Base-by-base conservation (phyloP, 2,888 invertebrate genomes). In the Brachypalpus laphriformis region DNA sequence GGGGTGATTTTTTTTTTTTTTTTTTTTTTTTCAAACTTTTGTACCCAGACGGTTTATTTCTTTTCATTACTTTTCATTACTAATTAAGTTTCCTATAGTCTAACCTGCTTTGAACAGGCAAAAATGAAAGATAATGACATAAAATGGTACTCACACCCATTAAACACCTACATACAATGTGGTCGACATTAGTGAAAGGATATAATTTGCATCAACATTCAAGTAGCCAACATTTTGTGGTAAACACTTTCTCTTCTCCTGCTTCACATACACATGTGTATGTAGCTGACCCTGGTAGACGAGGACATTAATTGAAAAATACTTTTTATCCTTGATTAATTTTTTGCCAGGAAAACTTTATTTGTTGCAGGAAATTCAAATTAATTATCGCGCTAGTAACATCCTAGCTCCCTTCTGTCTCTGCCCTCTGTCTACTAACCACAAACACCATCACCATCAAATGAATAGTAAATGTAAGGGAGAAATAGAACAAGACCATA, bases 221-320 rank as follows among this genome's bases (percentile, higher is more conserved):
- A 72, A 78, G 71, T 37, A 78, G 45, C 80, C 51, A 66, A 66
- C 65, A 68, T 75, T 68, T 31, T 76, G 81, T 34, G 81, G 81
- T 40, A 31, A 57, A 31, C 51, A 61, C 28, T 57, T 28, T 51
- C 54, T 6, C 9, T 9, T 14, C 16, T 16, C 11, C 28, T 11
- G 7, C 22, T 20, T n/a, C 40, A 31, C 16, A 28, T 7, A 28
- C 42, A 25, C 59, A 31, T 66, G 57, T 51, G 42, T 51, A 77
- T 54, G 63, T 22, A 18, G 16, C 65, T 71, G 76, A 82, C 76
- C 82, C 25, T 70, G 49, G 22, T 49, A 31, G 40, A 28, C 31
- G 40, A 77, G 68, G 78, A 82, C 78, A 82, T 78, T 82, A 77
- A 82, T 78, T 78, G 77, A 68, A 78, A 82, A 72, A 82, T 78